Evolutionary conservation across 2,888 invertebrate species (phyloP).

Genomic region (Periphyllus acericola): DNA sequence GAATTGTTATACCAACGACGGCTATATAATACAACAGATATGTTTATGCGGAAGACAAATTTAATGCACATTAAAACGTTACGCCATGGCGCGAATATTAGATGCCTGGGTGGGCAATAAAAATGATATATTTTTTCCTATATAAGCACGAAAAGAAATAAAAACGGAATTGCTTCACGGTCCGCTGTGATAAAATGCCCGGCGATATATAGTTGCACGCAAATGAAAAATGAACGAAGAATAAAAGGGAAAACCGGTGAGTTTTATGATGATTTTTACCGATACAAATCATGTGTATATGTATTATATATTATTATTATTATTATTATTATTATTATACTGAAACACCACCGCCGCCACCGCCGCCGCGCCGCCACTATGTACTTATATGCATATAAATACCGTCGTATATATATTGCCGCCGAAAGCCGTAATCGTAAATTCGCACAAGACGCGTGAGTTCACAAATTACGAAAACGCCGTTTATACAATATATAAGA

Average conservation of each 20-base stretch:
- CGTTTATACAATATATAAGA: conserved; percentile 25
- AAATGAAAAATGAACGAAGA: conserved; percentile 51
- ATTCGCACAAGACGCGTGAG: conserved; percentile 22
- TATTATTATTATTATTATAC: not conserved
- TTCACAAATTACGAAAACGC: conserved; percentile 28
- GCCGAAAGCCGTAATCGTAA: conserved; percentile 40
- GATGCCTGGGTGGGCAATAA: conserved; percentile 42
- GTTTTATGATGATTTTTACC: conserved; percentile 60
- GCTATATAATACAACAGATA: conserved; percentile 7
- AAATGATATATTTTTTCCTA: conserved; percentile 58
- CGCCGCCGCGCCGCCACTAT: not conserved
- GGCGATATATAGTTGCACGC: not conserved
- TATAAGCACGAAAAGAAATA: conserved; percentile 56
- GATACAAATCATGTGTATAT: conserved; percentile 45
- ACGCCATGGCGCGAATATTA: conserved; percentile 42
- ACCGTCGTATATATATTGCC: not conserved
- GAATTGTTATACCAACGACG: not conserved
- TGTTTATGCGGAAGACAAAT: conserved; percentile 54
- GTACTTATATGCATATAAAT: not conserved
- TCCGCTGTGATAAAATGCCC: conserved; percentile 48
- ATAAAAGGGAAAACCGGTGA: conserved; percentile 26
- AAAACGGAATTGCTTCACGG: conserved; percentile 57
- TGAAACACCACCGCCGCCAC: not conserved
- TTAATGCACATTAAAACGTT: conserved; percentile 54
- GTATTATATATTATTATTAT: not conserved